Percentiles rank a stretch among this genome's conserved stretches.
Evolutionary conservation across 2,113 vertebrate genomes (phyloP).

Genomic region (Puntigrus tetrazona): DNA sequence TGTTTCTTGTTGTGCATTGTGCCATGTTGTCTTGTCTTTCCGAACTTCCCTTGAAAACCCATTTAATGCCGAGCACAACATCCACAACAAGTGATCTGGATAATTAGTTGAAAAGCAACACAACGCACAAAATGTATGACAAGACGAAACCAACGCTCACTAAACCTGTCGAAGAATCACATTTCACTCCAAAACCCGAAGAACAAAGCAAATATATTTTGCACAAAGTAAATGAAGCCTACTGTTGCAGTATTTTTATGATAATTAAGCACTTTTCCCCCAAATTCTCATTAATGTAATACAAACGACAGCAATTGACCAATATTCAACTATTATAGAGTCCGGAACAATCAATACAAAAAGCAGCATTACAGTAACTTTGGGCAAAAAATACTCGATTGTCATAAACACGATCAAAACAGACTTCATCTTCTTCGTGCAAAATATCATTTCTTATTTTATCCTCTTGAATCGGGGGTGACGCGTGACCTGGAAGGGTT

Average conservation of each 20-base stretch:
- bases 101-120: constrained; percentile 60
- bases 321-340: not conserved
- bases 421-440: not conserved
- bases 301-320: not conserved
- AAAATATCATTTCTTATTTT: not conserved
- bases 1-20: constrained; percentile 61
- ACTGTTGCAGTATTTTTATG: not conserved
- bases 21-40: constrained; percentile 67
- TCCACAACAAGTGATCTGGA: constrained; percentile 60
- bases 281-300: not conserved
- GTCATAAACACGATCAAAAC: not conserved
- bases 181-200: not conserved
- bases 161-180: not conserved
- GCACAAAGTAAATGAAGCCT: constrained; percentile 2
- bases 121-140: constrained; percentile 66
- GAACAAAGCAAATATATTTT: not conserved
- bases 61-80: constrained; percentile 59
- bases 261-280: not conserved
- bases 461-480: not conserved
- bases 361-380: not conserved
- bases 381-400: not conserved
- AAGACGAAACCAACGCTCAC: constrained; percentile 51
- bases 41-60: constrained; percentile 59
- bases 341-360: not conserved
- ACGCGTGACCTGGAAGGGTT: not conserved